A percentile compares a stretch with the other conserved stretches of the same genome.
phyloP scores from a whole-genome alignment of 2,797 vertebrate species.

The Paramormyrops hopkinsi region DNA sequence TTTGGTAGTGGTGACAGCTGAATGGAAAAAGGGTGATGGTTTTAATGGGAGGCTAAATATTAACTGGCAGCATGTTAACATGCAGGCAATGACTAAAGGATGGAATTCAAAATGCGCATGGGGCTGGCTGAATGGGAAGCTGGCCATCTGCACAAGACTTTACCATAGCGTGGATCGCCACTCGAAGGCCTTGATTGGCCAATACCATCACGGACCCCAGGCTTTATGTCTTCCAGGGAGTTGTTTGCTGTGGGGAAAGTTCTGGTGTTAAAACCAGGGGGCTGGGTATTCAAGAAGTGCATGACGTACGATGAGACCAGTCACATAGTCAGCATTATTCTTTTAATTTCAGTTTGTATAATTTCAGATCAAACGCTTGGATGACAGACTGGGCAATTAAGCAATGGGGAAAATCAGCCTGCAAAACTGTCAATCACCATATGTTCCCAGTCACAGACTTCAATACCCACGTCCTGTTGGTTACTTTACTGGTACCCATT shows the following conservation, averaged over 20 bases:
- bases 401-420: neutral
- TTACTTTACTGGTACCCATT: neutral
- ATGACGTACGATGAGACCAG: neutral
- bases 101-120: constrained; percentile 18
- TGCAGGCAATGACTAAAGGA: constrained; percentile 31
- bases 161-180: constrained; percentile 42
- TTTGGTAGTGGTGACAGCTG: constrained; percentile 27
- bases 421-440: neutral
- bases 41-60: constrained; percentile 17
- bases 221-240: constrained; percentile 40
- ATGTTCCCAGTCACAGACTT: neutral
- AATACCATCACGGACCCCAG: constrained; percentile 27
- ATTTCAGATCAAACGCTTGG: neutral
- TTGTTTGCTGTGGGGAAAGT: constrained; percentile 41
- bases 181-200: constrained; percentile 22
- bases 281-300: neutral
- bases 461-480: neutral
- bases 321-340: neutral
- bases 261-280: constrained; percentile 27
- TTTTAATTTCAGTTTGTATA: neutral
- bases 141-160: constrained; percentile 28
- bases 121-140: constrained; percentile 20
- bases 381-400: neutral
- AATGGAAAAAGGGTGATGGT: constrained; percentile 11
- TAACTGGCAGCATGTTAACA: constrained; percentile 28